Base-by-base conservation (phyloP, 1,140 invertebrate species). In the Drosophila kepulauana region DNA sequence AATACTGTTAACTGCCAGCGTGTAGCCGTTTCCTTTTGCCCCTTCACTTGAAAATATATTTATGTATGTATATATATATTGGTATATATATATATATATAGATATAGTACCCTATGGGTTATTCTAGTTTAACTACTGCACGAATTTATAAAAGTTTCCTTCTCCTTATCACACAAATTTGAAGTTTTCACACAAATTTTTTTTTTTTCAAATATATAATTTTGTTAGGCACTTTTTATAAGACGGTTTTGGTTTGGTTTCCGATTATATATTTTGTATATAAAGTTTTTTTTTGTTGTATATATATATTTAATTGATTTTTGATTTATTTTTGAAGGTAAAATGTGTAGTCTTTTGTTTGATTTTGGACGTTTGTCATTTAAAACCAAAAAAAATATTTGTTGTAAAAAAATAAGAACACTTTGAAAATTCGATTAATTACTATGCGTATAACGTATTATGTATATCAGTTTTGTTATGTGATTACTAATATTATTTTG, bases 1-100 rank as follows among this genome's bases (percentile, higher is more conserved):
- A 93, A 94, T 94, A 93, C 94, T 93, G 91, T 94, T 94, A 93
- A 94, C 94, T 94, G 94, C 94, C 92, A 92, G 91, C 79, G 84
- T 91, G 78, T 78, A 75, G 73, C 73, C 84, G 81, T 89, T 87
- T 79, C 67, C 77, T 75, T 7, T 76, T 38, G 28, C 48, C 51
- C 52, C 20, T 68, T 75, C 66, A 75, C 72, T 75, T 70, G 72
- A 70, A 62, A 71, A 74, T 62, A 30, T 62, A 4, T 73, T 1
- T 52, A 8, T 28, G 13, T 54, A 30, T 33, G 10, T 54, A 7
- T 28, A 6, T 13, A 3, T 33, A 33, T 54, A 5, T 54, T 25
- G 20, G 10, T 54, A 1, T 41, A 4, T 41, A 16, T 7, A 3
- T 38, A 20, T 56, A 13, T 20, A 16, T 8, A 56, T 16, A 16